Conservation (phyloP, 2,113 vertebrate genomes). For the Mirounga angustirostris region DNA sequence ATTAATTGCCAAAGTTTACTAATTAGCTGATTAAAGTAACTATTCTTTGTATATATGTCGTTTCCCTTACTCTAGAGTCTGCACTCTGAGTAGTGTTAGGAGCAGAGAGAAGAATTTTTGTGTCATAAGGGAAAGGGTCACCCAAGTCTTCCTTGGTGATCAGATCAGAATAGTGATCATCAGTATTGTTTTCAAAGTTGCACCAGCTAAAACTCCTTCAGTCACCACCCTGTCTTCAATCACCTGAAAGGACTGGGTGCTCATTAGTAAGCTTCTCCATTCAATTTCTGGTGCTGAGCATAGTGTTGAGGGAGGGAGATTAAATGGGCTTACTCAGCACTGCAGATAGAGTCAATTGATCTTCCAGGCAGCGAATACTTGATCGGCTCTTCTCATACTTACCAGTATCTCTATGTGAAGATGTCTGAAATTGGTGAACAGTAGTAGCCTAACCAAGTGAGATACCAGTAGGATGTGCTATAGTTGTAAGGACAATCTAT, state of each 20-base stretch:
- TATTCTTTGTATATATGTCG: constrained; percentile 29
- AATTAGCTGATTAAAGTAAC: constrained; percentile 72
- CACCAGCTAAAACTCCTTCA: background rate
- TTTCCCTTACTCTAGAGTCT: constrained; percentile 44
- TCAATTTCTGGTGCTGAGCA: background rate
- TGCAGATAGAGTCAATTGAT: constrained; percentile 19
- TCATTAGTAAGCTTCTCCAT: constrained; percentile 63
- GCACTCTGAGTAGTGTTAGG: constrained; percentile 39
- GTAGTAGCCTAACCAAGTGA: background rate
- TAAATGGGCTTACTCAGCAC: constrained; percentile 44
- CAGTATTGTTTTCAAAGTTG: constrained; percentile 44
- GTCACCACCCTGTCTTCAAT: constrained; percentile 17
- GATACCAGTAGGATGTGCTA: background rate
- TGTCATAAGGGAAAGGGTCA: background rate
- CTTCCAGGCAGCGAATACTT: constrained; percentile 7
- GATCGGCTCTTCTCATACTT: constrained; percentile 15
- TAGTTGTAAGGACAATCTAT: background rate
- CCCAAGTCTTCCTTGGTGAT: background rate
- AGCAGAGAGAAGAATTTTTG: background rate
- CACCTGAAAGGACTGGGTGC: background rate
- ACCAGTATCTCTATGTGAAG: background rate
- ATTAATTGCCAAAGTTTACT: constrained; percentile 68
- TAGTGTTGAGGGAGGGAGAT: background rate
- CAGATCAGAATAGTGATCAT: background rate
- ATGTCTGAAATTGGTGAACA: background rate